Conservation (phyloP, 2,113 vertebrate species). For the Vireo altiloquus region DNA sequence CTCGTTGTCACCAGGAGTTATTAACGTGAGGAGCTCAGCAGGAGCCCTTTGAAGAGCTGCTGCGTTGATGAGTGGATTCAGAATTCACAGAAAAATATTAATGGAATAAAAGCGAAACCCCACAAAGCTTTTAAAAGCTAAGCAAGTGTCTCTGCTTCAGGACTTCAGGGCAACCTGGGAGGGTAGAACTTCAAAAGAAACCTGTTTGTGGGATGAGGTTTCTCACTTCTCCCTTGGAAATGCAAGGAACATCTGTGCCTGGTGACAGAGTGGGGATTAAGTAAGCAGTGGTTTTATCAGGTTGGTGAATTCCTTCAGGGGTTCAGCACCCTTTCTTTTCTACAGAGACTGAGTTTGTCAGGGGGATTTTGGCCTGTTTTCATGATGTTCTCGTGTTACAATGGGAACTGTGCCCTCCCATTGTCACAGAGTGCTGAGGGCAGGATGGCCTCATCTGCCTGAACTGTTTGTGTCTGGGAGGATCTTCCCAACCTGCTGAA, state of each 20-base stretch:
- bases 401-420: background rate
- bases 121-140: background rate
- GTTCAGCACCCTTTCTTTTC: background rate
- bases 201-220: background rate
- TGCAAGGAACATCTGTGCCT: background rate
- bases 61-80: background rate
- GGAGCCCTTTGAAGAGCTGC: conserved; percentile 19
- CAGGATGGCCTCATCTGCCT: background rate
- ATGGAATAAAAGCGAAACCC: background rate
- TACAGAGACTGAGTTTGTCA: background rate
- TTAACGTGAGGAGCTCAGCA: background rate
- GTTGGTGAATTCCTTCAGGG: background rate
- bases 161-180: background rate
- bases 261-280: background rate
- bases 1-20: background rate
- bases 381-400: background rate
- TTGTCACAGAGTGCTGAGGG: accelerated
- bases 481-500: background rate
- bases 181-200: background rate
- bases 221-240: background rate
- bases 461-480: accelerated
- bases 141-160: background rate
- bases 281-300: background rate
- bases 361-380: background rate
- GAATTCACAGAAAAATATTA: background rate